These are phyloP conservation scores for Cyphomyrmex costatus DNA, from an alignment of 1,140 invertebrate genomes.

Conservation along the genomic window DNA sequence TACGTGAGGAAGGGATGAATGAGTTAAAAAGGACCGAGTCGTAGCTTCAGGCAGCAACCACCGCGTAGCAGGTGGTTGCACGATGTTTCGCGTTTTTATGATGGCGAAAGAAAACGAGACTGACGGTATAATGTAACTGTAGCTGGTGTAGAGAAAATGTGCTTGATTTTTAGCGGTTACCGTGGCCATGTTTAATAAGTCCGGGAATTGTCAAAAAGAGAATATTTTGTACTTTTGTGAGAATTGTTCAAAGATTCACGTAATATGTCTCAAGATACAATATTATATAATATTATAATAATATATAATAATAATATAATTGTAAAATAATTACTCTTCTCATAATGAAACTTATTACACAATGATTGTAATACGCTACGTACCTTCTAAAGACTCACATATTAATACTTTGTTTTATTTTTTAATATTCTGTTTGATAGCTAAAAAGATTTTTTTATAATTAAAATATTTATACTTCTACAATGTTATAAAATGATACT, in stretches of 20 bases:
- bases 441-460: no score
- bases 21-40: slow-evolving; percentile 54
- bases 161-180: slow-evolving; percentile 38
- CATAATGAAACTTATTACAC: background rate
- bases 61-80: slow-evolving; percentile 69
- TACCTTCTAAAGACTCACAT: background rate
- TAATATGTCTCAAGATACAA: no score
- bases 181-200: slow-evolving; percentile 53
- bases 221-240: background rate
- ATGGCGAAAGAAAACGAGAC: slow-evolving; percentile 59
- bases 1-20: background rate
- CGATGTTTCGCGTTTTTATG: slow-evolving; percentile 58
- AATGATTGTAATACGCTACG: background rate
- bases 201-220: background rate
- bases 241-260: background rate
- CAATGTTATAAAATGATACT: background rate
- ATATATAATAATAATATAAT: no score
- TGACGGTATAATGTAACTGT: slow-evolving; percentile 67
- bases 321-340: background rate
- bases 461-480: background rate
- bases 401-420: background rate
- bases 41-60: slow-evolving; percentile 34
- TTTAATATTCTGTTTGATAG: background rate
- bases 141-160: background rate
- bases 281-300: no score